Base-by-base conservation (phyloP, 2,797 vertebrate species). In the Mareca strepera region DNA sequence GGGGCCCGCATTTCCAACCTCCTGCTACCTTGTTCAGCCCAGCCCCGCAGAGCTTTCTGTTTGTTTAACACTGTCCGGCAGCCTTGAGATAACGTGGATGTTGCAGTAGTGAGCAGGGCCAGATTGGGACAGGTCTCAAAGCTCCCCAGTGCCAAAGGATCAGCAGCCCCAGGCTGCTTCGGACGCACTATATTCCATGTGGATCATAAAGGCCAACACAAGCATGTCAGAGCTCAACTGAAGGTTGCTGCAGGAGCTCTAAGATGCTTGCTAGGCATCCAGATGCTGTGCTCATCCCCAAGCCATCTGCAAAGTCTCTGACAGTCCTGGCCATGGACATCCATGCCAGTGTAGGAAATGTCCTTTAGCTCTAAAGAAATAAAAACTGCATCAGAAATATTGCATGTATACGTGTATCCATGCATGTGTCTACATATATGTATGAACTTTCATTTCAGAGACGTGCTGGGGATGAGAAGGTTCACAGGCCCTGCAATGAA, bases 81-180 rank as follows among this genome's bases (percentile, higher is more conserved):
- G 72, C 78, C 53, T 78, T 86, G 82, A 88, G 82, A 85, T 81
- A 91, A 82, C 1, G 2, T 13, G 44, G 66, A 59, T 87, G 50
- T 48, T 91, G 58, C 41, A 1, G 43, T 82, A 85, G 66, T 91
- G 69, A 91, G 37, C 0, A 4, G 11, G 35, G 44, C 31, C 64
- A 39, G 21, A 16, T 50, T 6, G 6, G 41, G 31, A 7, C 22
- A 1, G 2, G 43, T 31, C 50, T 59, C 1, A 0, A 1, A 0
- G 20, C 22, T 89, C 41, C 53, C 20, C 23, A 62, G n/a, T 2
- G 3, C 28, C 13, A 43, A 79, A 66, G 1, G 13, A 8, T 44
- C 70, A 6, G 1, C 53, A 63, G 20, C 13, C 20, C 29, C 26
- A 8, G 15, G 20, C 11, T 59, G 33, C 9, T 70, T n/a, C 39